Conservation (phyloP, 2,113 vertebrate species). For the Tretioscincus oriximinensis region DNA sequence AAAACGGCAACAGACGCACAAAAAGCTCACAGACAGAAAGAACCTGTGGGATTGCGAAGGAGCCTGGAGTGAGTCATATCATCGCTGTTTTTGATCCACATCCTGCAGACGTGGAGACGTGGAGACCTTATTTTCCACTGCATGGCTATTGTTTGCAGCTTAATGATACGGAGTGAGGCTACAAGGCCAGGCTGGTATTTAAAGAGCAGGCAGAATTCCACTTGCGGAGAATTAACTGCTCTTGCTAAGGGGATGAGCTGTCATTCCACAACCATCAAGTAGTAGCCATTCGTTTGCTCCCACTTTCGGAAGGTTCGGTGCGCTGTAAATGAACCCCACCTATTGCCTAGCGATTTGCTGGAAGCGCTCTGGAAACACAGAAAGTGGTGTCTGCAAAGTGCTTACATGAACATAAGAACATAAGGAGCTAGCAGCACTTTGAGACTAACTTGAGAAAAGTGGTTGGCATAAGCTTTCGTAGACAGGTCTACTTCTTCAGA, state of each 20-base stretch:
- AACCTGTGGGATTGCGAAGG: neutral
- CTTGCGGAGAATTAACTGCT: neutral
- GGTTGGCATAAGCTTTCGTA: too few species aligned
- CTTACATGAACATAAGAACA: too few species aligned
- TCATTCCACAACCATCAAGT: neutral
- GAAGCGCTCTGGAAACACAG: too few species aligned
- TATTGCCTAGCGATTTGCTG: too few species aligned
- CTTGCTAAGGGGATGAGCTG: neutral
- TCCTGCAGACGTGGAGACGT: constrained; percentile 1
- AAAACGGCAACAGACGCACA: rapidly evolving
- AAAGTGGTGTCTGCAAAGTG: too few species aligned
- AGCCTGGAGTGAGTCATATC: constrained; percentile 6
- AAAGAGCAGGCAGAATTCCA: neutral
- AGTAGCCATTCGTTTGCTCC: neutral
- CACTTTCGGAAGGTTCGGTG: neutral
- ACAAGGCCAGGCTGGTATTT: neutral
- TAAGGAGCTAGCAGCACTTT: too few species aligned
- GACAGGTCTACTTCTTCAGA: too few species aligned
- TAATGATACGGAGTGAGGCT: neutral
- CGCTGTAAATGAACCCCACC: neutral
- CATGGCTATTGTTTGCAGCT: neutral
- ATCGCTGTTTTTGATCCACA: constrained; percentile 12
- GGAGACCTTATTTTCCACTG: neutral
- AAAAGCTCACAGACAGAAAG: constrained; percentile 12
- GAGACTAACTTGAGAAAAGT: too few species aligned